Conservation (phyloP, 2,113 vertebrate genomes). For the Macheiramphus alcinus region DNA sequence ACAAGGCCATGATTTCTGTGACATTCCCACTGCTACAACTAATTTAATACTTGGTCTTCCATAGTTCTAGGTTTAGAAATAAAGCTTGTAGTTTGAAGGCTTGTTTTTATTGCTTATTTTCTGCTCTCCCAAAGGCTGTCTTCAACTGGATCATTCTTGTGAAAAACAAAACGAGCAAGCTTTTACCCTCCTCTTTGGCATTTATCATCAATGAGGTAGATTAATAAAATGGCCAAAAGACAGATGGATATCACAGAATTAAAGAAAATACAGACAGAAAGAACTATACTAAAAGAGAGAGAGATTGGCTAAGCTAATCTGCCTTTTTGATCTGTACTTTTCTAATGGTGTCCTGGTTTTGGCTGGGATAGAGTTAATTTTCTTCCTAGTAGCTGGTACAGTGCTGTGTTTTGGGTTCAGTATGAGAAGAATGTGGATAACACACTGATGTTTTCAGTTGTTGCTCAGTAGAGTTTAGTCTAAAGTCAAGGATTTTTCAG, state of each 20-base stretch:
- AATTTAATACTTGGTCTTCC: neutral
- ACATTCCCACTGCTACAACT: neutral
- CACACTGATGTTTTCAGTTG: too few relatives aligned
- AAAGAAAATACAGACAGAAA: neutral
- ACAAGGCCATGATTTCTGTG: neutral
- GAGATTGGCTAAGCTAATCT: neutral
- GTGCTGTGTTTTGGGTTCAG: too few relatives aligned
- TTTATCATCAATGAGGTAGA: neutral
- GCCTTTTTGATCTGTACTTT: neutral
- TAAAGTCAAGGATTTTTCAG: too few relatives aligned
- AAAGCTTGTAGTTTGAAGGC: neutral
- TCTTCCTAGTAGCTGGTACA: too few relatives aligned
- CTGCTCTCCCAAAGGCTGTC: neutral
- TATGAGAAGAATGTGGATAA: too few relatives aligned
- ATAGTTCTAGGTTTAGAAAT: neutral
- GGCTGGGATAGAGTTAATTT: too few relatives aligned
- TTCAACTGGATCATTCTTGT: neutral
- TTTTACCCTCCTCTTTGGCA: neutral
- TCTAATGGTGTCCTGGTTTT: neutral
- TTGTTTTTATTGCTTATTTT: neutral
- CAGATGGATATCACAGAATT: neutral
- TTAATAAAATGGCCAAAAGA: neutral
- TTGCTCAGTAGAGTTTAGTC: too few relatives aligned
- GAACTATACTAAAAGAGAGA: neutral
- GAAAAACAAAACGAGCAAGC: neutral